Conservation (phyloP, 2,888 invertebrate species). For the Calameuta idolon region DNA sequence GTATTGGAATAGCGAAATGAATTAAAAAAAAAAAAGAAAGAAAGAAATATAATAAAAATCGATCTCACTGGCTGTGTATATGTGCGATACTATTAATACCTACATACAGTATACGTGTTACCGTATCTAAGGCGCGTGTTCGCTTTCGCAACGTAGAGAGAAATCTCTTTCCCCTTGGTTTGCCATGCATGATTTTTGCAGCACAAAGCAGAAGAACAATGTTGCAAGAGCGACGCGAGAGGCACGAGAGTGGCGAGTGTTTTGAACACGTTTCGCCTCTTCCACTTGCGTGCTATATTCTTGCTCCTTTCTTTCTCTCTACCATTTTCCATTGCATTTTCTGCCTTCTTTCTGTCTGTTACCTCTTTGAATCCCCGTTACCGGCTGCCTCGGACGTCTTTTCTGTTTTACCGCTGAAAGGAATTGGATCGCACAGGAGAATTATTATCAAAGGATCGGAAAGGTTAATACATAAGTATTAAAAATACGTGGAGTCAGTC, state of each 20-base stretch:
- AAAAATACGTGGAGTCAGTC: too few species aligned
- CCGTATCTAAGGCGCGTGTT: neutral
- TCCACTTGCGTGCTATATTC: neutral
- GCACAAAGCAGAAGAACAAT: constrained; percentile 3
- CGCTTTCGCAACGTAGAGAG: constrained; percentile 37
- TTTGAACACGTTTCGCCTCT: neutral
- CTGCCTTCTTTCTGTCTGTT: neutral
- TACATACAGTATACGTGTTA: neutral
- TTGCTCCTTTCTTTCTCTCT: neutral
- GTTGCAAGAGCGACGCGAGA: neutral
- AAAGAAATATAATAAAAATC: neutral
- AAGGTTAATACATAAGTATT: neutral
- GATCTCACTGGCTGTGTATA: neutral
- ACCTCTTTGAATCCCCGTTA: neutral
- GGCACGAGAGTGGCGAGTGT: neutral
- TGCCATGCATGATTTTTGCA: constrained; percentile 46
- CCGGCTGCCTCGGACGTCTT: neutral
- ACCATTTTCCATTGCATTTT: neutral
- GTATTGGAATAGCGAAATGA: too few species aligned
- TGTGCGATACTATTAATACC: neutral
- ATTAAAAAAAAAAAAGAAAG: neutral
- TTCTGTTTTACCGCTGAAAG: neutral
- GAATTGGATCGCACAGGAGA: neutral
- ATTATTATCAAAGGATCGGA: neutral
- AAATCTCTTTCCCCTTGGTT: constrained; percentile 41